Evolutionary conservation across 2,888 invertebrate species (phyloP), one percentile per base, ranked within the genome.

Genomic region (Gerosis bhagava): DNA sequence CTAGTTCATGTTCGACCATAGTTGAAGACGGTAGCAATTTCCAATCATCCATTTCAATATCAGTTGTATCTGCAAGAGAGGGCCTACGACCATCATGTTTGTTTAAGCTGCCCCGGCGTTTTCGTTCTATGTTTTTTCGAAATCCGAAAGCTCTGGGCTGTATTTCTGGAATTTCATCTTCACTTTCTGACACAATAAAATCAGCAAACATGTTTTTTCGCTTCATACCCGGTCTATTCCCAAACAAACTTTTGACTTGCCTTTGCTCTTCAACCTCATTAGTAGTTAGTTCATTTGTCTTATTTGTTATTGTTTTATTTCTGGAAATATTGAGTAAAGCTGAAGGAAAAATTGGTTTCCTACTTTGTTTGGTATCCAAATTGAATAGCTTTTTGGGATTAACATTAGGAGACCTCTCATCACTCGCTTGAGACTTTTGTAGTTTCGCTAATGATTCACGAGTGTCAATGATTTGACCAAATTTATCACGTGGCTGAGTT

Each of bases 31-130:
- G 84, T 5, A 89, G 53, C 8, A 71, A 64, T 41, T 67, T 73
- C 80, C 84, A 83, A 24, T 81, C 80, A 50, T 84, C 84, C 57
- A 83, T 67, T 67, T 87, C 87, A 41, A 77, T 67, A 50, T 86
- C 83, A 34, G 74, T 72, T 11, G 76, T 53, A 57, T 74, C 81
- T 3, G 77, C 73, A 1, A 64, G 73, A 1, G 83, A 83, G 17
- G 55, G 53, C 15, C 73, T 69, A 35, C 70, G 59, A 15, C 49
- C 17, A 3, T 53, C 59, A 19, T 54, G 65, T 15, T 68, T 63
- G 13, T 56, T 51, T 2, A 63, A 54, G 46, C 59, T 67, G 6
- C 58, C 50, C 37, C 50, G 51, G 6, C 56, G 53, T 34, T 56
- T 57, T 19, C 59, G 57, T 4, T 68, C 64, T 5, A 10, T 29